These are phyloP conservation scores for Archocentrus centrarchus DNA, from an alignment of 2,113 vertebrate genomes.

Conservation along the genomic window DNA sequence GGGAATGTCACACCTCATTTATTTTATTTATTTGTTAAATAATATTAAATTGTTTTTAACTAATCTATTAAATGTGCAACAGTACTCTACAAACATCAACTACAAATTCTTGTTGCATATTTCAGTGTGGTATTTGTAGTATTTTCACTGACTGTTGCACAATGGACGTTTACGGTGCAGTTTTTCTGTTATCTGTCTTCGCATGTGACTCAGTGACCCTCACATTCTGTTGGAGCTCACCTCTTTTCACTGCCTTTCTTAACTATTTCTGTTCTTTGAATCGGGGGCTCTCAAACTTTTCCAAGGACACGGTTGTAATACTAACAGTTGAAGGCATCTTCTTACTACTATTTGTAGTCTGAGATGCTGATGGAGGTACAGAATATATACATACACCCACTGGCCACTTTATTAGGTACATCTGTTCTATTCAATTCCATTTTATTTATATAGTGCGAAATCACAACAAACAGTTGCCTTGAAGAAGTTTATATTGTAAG, in stretches of 20 bases:
- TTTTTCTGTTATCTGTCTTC: not conserved
- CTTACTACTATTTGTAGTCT: not conserved
- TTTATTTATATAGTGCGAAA: too few species aligned
- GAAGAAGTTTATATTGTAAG: too few species aligned
- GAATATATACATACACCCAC: not conserved
- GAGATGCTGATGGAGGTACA: not conserved
- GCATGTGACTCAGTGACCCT: not conserved
- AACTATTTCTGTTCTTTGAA: slow-evolving; percentile 1
- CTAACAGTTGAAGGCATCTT: not conserved
- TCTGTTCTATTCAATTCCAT: not conserved
- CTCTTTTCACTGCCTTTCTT: not conserved
- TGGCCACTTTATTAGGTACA: not conserved
- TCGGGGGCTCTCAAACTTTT: not conserved
- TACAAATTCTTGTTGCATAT: slow-evolving; percentile 1
- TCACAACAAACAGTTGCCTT: too few species aligned
- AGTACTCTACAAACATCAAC: not conserved
- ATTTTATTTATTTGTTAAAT: not conserved
- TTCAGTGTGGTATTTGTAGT: slow-evolving; percentile 9
- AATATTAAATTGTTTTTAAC: not conserved
- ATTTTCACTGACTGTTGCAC: not conserved
- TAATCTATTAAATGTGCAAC: not conserved
- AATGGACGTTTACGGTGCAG: not conserved
- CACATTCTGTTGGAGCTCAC: not conserved
- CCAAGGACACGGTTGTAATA: not conserved
- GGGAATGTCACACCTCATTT: not conserved